These are phyloP conservation scores for Ranitomeya imitator DNA, from an alignment of 2,113 vertebrate species.

Conservation along the genomic window DNA sequence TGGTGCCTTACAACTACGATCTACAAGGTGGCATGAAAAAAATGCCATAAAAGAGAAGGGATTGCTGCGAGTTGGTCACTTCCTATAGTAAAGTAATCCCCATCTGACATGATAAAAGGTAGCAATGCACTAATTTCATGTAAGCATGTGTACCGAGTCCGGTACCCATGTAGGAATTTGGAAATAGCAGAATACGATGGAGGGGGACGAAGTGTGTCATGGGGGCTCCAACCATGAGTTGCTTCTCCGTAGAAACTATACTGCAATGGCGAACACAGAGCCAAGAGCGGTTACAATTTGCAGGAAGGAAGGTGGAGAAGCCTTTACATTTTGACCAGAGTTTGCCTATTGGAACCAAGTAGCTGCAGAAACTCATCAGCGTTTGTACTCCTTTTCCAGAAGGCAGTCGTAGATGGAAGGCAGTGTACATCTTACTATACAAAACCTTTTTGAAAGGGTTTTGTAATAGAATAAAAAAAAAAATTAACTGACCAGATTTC, in stretches of 20 bases:
- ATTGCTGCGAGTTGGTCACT: background rate
- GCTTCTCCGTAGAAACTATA: too few relatives aligned
- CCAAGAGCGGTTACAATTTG: too few relatives aligned
- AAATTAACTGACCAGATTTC: background rate
- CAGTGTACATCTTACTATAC: background rate
- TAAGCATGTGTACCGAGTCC: background rate
- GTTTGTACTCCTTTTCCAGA: background rate
- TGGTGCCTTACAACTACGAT: too few relatives aligned
- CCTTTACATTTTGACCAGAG: background rate
- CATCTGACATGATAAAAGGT: background rate
- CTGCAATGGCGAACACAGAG: too few relatives aligned
- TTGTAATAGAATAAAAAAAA: background rate
- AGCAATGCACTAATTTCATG: too few relatives aligned
- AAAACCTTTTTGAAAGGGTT: background rate
- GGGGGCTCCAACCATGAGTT: too few relatives aligned
- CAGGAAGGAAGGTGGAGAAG: too few relatives aligned
- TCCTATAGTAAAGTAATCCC: background rate
- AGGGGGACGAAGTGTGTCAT: too few relatives aligned
- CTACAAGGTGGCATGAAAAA: too few relatives aligned
- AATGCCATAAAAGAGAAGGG: background rate
- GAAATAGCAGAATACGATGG: too few relatives aligned
- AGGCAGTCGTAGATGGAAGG: background rate
- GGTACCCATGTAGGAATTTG: too few relatives aligned
- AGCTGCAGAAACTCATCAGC: background rate
- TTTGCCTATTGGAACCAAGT: background rate